Base-by-base conservation (phyloP, 2,113 vertebrate species). In the Perccottus glenii region DNA sequence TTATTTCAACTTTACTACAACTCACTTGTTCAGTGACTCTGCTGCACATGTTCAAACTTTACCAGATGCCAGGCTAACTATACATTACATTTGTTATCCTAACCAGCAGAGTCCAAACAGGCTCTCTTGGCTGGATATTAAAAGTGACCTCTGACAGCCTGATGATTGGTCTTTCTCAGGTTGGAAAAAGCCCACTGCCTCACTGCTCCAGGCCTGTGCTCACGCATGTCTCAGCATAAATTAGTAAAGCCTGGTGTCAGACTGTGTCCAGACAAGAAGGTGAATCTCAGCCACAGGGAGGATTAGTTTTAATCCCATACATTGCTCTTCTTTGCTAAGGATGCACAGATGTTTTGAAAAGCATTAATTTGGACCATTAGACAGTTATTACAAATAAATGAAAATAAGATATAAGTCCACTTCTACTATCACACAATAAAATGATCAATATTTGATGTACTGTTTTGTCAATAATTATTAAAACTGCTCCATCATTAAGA, bases 161-260 rank as follows among this genome's bases (percentile, higher is more conserved):
- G 46, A 61, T 64, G 43, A 69, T 78, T 50, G 42, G 73, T 57
- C 64, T 71, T 82, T 80, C 67, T 53, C 46, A 76, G 67, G 62
- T 81, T 75, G 7, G 2, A 58, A 67, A 59, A 60, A 67, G 60
- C 68, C 68, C 77, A 53, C 11, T 65, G 57, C 65, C 60, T 36
- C 70, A 16, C 55, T 79, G 75, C 83, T 75, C 77, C 77, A 57
- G 73, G 74, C 67, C 69, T 11, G 73, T 70, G 73, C 73, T 81
- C 78, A 72, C 78, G 84, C 87, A 87, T 87, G 82, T 87, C 85
- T 82, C 73, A 80, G 85, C 80, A 90, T 88, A 89, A 86, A 90
- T 90, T 85, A 89, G 73, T 60, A 77, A 78, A 81, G 82, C 87
- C 74, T 82, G 62, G 77, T 86, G 85, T 89, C 82, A 78, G 83